Percentiles rank a stretch among this genome's conserved stretches.
Conservation (phyloP, 2,888 invertebrate genomes). For the Chymomyza fuscimana region DNA sequence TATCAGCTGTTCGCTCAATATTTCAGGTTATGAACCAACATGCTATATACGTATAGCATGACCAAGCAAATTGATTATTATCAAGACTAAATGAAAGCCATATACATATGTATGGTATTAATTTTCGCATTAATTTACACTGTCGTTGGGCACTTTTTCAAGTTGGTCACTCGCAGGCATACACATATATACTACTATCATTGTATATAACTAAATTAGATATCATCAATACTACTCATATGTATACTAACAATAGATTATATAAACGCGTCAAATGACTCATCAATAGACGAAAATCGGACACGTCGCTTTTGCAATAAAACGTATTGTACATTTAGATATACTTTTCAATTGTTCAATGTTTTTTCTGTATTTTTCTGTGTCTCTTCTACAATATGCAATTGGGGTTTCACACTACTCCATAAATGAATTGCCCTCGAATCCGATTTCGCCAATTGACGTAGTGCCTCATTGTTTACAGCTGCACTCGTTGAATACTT, state of each 20-base stretch:
- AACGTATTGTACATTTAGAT: slow-evolving; percentile 21
- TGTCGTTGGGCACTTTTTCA: slow-evolving; percentile 18
- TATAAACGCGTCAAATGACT: slow-evolving; percentile 57
- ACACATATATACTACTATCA: slow-evolving; percentile 1
- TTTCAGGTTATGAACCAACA: neutral
- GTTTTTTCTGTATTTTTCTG: neutral
- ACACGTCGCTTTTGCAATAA: slow-evolving; percentile 15
- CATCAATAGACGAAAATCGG: slow-evolving; percentile 36
- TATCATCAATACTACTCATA: neutral
- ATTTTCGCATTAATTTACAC: slow-evolving; percentile 33
- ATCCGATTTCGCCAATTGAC: neutral
- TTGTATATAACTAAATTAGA: neutral
- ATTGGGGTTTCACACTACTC: neutral
- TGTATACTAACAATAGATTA: slow-evolving; percentile 38
- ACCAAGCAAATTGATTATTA: neutral
- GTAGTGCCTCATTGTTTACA: neutral
- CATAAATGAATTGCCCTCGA: neutral
- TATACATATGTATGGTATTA: slow-evolving; percentile 22
- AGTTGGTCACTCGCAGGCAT: neutral
- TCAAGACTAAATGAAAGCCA: neutral
- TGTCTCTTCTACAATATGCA: slow-evolving; percentile 14
- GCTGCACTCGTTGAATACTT: neutral
- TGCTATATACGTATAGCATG: neutral
- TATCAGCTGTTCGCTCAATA: neutral
- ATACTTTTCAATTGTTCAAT: slow-evolving; percentile 32